Conservation (phyloP, 2,113 vertebrate genomes). For the Serilophus lunatus region DNA sequence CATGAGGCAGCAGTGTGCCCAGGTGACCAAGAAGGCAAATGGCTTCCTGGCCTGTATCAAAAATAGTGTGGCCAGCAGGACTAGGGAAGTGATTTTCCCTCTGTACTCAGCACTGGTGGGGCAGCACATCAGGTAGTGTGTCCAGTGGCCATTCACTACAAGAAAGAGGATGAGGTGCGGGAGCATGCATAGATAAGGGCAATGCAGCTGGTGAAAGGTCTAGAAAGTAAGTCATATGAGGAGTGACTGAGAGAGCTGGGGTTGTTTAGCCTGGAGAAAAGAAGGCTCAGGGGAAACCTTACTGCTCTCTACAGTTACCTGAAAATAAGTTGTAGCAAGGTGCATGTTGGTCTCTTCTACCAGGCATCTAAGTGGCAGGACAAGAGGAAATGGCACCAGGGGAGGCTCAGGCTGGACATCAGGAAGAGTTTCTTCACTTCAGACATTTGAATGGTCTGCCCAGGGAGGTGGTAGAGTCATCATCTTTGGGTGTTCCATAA, state of each 20-base stretch:
- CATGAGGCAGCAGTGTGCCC: not conserved
- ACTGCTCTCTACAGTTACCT: not conserved
- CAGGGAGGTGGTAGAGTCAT: not conserved
- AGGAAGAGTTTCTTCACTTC: not conserved
- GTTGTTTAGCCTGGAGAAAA: not conserved
- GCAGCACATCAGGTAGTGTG: no score
- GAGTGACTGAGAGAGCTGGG: not conserved
- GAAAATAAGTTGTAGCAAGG: not conserved
- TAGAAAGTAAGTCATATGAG: not conserved
- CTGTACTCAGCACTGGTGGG: not conserved
- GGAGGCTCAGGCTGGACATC: not conserved
- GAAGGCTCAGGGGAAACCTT: not conserved
- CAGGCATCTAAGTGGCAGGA: no score
- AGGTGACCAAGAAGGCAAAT: no score
- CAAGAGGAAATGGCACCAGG: not conserved
- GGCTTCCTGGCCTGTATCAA: not conserved
- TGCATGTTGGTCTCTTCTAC: not conserved
- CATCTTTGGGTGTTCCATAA: not conserved
- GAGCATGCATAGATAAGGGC: not conserved
- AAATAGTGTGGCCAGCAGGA: not conserved
- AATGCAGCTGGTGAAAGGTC: fast-evolving
- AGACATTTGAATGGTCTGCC: not conserved
- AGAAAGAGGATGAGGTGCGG: not conserved
- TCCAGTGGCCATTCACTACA: not conserved
- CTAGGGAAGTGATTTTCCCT: not conserved